Base-by-base conservation (phyloP, 2,888 invertebrate genomes). In the Polymixis lichenea region DNA sequence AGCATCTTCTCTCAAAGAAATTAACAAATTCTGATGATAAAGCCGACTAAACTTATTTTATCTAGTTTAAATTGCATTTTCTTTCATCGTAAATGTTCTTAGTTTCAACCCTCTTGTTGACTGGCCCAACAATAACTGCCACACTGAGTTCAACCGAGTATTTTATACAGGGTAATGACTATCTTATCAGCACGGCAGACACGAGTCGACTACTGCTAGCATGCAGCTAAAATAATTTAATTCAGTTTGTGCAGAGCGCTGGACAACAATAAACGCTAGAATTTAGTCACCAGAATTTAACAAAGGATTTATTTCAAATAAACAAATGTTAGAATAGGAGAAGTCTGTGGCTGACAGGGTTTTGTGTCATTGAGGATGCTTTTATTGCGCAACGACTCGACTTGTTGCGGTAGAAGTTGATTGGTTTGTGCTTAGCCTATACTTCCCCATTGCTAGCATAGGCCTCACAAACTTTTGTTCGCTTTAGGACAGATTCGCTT, bases 151-250 rank as follows among this genome's bases (percentile, higher is more conserved):
- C 22, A 64, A 68, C 56, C 17, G 7, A 73, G 43, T 32, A 65
- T 28, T 73, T 69, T 65, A 75, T n/a, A 60, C n/a, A 49, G 38
- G 28, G 49, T 65, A 56, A 62, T 43, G 49, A 56, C 53, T 80
- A 53, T 68, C 68, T 75, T 80, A 69, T 81, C 81, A 56, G 60
- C 32, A 0, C 15, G 43, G 22, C 51, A 25, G 68, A 75, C 62
- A 65, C n/a, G 49, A 69, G 53, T 65, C 22, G 58, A 53, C n/a
- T n/a, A 28, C 78, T 61, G 64, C 28, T 64, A 13, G 58, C 17
- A 32, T 77, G 55, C 51, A 74, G 32, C 51, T 67, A 17, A 51
- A 73, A 72, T 55, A 55, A 79, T 66, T 22, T 46, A 56, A 43
- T 49, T 66, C 49, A 60, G 15, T 65, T 60, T 15, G 25, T 46